Percentiles rank a stretch among this genome's conserved stretches.
Conservation (phyloP, 2,113 vertebrate species). For the Phaetusa simplex region DNA sequence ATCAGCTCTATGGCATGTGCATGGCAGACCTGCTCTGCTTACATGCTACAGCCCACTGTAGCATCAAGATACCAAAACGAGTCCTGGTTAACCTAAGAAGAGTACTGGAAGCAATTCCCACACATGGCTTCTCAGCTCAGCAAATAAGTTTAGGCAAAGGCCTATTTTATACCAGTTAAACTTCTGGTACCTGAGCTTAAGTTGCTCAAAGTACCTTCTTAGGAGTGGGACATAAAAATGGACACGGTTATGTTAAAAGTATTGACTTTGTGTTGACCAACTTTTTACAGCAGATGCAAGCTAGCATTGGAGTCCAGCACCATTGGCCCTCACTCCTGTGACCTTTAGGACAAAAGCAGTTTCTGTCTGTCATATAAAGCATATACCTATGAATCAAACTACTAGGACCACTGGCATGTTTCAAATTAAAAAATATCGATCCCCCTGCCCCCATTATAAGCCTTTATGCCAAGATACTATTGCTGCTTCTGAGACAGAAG, state of each 20-base stretch:
- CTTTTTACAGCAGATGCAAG: background rate
- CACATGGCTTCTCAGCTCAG: background rate
- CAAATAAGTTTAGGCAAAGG: background rate
- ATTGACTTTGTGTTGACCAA: background rate
- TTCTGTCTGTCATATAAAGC: background rate
- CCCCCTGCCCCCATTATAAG: background rate
- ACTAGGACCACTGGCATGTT: background rate
- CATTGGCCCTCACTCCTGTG: background rate
- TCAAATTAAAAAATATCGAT: background rate
- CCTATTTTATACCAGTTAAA: background rate
- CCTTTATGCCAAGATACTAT: background rate
- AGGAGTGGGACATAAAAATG: background rate
- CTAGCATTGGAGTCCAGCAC: background rate
- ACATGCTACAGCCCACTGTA: background rate
- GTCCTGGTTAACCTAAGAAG: background rate
- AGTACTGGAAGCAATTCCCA: background rate
- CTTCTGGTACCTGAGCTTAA: background rate
- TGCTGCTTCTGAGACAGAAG: background rate
- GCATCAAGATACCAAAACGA: background rate
- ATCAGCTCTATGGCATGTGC: background rate
- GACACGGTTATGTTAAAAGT: background rate
- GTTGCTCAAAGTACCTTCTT: background rate
- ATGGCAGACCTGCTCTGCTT: background rate
- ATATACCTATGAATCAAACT: background rate
- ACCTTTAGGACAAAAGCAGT: background rate